phyloP scores from a whole-genome alignment of 2,888 invertebrate species.

The Idaea dimidiata region DNA sequence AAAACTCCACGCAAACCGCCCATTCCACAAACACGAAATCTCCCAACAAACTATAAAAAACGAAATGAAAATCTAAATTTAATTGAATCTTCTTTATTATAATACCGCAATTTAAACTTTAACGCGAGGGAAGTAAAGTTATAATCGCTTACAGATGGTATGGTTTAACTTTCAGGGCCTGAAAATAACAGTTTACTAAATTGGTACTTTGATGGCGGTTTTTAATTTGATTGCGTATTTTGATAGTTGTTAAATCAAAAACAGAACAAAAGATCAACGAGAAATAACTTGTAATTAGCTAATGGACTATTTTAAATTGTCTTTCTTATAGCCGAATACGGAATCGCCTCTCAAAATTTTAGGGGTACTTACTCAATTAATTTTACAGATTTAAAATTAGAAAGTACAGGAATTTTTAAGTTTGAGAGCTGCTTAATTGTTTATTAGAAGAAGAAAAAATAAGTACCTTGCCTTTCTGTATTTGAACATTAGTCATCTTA shows the following conservation, averaged over 20 bases:
- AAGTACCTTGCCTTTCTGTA: too few species aligned
- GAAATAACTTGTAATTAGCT: not conserved
- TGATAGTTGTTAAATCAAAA: not conserved
- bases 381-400: too few species aligned
- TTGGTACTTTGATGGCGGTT: not conserved
- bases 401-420: too few species aligned
- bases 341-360: too few species aligned
- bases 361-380: too few species aligned
- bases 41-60: not conserved
- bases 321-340: too few species aligned
- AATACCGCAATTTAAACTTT: not conserved
- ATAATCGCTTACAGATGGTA: not conserved
- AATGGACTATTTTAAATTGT: too few species aligned
- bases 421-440: too few species aligned
- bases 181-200: not conserved
- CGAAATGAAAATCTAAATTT: not conserved
- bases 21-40: not conserved
- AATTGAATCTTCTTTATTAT: not conserved
- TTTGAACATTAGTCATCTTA: too few species aligned
- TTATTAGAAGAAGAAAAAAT: too few species aligned
- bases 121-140: not conserved
- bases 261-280: not conserved
- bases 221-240: not conserved
- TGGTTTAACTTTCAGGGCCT: not conserved
- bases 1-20: not conserved